Evolutionary conservation across 37 sponge, comb jelly and placozoan genomes (phyloP), one percentile per base, ranked within the genome.

Genomic region (Cliona cf. orientalis): DNA sequence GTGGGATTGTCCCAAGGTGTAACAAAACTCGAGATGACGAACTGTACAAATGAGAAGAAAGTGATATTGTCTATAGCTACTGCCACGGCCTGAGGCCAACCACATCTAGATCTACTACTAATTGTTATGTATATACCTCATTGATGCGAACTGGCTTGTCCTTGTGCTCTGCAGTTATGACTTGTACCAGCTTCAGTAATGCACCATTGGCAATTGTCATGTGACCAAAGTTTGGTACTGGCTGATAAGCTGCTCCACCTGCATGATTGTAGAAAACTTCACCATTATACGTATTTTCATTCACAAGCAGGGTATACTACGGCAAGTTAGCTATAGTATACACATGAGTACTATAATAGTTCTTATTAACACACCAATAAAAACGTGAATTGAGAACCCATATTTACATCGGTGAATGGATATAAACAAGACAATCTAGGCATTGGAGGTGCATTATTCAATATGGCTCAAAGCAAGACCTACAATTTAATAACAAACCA

Each of bases 121-220:
- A 17, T 17, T 11, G 55, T 11, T 19, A 19, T 49, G 28, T n/a
- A 6, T 61, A 6, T 61, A 61, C 63, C 63, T 61, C 63, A 61
- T 61, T 61, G 63, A 61, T 61, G 26, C 63, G 63, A 61, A 22
- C 26, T 25, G 63, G 63, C n/a, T 11, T n/a, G 5, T 61, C 63
- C 26, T 61, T 61, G 25, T n/a, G 17, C 26, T 61, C 63, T 7
- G 17, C 26, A 12, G 23, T n/a, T 6, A 61, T 5, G 25, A 61
- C 63, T 6, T 11, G 17, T n/a, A 22, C 17, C 12, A 61, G 26
- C 28, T 61, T 61, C 25, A n/a, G 12, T 12, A 61, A 28, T 25
- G 63, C 63, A n/a, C 63, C 63, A 61, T 61, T 61, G 17, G 17
- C 7, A 22, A 61, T 22, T 7, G 25, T n/a, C 26, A 61, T n/a